Conservation (phyloP, 1,140 invertebrate species). For the Gonatopus flavifemur region DNA sequence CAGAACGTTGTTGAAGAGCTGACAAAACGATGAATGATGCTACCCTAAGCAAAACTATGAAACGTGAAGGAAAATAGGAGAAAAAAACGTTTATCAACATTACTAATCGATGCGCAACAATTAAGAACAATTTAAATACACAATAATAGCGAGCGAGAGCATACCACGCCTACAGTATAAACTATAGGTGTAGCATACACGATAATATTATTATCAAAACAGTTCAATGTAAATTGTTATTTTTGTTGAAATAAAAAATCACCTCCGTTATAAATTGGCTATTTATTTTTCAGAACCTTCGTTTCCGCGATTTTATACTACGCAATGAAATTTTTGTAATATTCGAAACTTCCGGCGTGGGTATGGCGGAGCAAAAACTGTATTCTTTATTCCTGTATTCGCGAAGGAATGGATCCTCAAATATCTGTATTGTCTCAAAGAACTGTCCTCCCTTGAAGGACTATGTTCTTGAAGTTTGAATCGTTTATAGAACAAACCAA, state of each 20-base stretch:
- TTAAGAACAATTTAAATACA: slow-evolving; percentile 40
- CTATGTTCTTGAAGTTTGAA: too few relatives aligned
- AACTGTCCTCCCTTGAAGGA: too few relatives aligned
- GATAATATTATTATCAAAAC: slow-evolving; percentile 57
- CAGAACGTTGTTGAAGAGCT: too few relatives aligned
- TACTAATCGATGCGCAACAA: slow-evolving; percentile 45
- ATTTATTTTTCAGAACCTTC: neutral
- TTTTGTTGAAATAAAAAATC: slow-evolving; percentile 61
- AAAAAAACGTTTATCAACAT: slow-evolving; percentile 39
- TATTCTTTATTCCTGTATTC: too few relatives aligned
- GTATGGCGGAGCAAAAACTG: too few relatives aligned
- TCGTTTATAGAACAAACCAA: too few relatives aligned
- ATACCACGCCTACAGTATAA: slow-evolving; percentile 54
- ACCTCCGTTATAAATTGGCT: slow-evolving; percentile 51
- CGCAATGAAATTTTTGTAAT: too few relatives aligned
- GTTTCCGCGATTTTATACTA: slow-evolving; percentile 8
- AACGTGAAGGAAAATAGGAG: too few relatives aligned
- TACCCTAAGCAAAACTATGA: slow-evolving; percentile 5
- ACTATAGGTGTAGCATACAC: slow-evolving; percentile 55
- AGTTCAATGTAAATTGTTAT: slow-evolving; percentile 61
- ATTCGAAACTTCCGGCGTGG: too few relatives aligned
- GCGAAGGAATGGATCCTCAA: too few relatives aligned
- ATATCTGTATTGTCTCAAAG: too few relatives aligned
- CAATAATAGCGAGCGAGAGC: slow-evolving; percentile 52
- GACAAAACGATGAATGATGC: too few relatives aligned